Percentiles rank a stretch among this genome's conserved stretches.
These are phyloP conservation scores for Saguinus midas DNA, from an alignment of 2,113 vertebrate species.

Conservation along the genomic window DNA sequence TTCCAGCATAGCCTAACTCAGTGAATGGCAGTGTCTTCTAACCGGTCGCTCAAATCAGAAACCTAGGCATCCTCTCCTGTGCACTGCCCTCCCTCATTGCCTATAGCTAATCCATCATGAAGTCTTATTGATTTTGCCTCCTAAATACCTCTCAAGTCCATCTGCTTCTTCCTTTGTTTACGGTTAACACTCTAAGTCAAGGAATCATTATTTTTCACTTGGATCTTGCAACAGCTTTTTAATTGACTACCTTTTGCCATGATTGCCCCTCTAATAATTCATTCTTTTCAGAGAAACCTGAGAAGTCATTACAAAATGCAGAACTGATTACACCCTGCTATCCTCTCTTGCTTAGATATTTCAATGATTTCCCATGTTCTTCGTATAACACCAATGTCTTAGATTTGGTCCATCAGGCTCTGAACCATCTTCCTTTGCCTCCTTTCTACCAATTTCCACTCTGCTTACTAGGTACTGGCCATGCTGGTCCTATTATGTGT, in stretches of 20 bases:
- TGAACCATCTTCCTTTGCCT: neutral
- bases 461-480: neutral
- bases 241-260: neutral
- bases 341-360: neutral
- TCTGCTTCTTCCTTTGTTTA: neutral
- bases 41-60: neutral
- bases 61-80: neutral
- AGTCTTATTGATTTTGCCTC: neutral
- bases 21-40: neutral
- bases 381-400: neutral
- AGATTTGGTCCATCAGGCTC: neutral
- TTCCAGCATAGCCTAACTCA: neutral
- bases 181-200: neutral
- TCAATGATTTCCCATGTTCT: conserved; percentile 10
- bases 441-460: neutral
- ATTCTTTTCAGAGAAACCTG: conserved; percentile 2
- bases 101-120: neutral
- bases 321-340: conserved; percentile 7
- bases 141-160: neutral
- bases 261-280: neutral
- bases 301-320: conserved; percentile 18
- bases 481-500: neutral
- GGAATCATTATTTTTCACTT: conserved; percentile 20
- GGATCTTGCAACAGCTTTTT: conserved; percentile 13
- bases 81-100: neutral